These are phyloP conservation scores for Sipha maydis DNA, from an alignment of 2,888 invertebrate species.

Conservation along the genomic window DNA sequence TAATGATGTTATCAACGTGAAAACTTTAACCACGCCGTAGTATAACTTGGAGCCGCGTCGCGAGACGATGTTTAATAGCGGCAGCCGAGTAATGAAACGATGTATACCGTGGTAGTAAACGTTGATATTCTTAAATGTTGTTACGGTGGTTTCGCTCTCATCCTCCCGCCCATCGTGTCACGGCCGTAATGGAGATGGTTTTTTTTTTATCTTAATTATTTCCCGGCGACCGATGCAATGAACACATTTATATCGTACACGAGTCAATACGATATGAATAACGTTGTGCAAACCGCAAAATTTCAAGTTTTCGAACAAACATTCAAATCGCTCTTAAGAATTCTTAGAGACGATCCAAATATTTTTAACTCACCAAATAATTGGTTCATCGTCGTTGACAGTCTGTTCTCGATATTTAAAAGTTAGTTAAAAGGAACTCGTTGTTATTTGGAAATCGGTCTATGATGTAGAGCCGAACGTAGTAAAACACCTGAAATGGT, in stretches of 20 bases:
- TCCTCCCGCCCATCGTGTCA: background rate
- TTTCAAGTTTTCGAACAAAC: background rate
- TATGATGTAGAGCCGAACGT: no score
- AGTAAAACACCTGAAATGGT: no score
- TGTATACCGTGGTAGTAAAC: background rate
- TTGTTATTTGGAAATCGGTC: no score
- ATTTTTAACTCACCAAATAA: no score
- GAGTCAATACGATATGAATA: background rate
- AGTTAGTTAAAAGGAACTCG: no score
- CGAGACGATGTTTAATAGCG: background rate
- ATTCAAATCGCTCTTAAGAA: background rate
- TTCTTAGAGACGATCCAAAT: no score
- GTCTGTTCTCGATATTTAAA: no score
- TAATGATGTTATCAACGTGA: conserved; percentile 18
- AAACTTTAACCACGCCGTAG: conserved; percentile 12
- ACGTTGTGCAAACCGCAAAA: background rate
- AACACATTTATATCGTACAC: no score
- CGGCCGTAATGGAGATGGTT: background rate
- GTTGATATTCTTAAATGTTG: conserved; percentile 21
- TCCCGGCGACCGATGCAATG: background rate
- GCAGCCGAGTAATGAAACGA: conserved; percentile 16
- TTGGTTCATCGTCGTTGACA: no score
- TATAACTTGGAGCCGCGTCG: background rate
- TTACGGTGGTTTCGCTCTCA: background rate
- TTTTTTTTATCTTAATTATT: background rate